Percentiles rank a stretch among this genome's conserved stretches.
Evolutionary conservation across 2,797 vertebrate genomes (phyloP).

Genomic region (Xenentodon cancila): DNA sequence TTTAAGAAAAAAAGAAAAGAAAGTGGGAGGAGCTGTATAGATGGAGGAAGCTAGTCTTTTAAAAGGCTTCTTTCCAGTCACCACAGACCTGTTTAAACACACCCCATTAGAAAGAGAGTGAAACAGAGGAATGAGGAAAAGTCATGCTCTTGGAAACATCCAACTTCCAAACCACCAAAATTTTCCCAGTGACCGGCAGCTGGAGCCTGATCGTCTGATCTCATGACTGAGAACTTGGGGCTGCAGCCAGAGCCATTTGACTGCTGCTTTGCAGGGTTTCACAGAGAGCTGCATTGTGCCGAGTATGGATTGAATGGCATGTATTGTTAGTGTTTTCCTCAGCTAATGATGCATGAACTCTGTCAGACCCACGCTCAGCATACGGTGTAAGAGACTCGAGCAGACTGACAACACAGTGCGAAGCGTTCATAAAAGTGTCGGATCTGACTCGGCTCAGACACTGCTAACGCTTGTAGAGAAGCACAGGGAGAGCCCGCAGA

Average conservation of each 20-base stretch:
- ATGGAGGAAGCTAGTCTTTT: constrained; percentile 35
- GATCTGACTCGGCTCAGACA: constrained; percentile 8
- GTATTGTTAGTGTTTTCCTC: constrained; percentile 64
- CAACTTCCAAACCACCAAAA: constrained; percentile 18
- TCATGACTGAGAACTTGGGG: constrained; percentile 27
- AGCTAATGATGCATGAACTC: constrained; percentile 53
- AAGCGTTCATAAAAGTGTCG: constrained; percentile 36
- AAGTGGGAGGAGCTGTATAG: constrained; percentile 14
- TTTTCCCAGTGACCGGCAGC: constrained; percentile 17
- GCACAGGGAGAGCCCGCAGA: background rate
- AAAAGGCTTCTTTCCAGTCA: constrained; percentile 41
- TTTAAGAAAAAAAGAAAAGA: constrained; percentile 26
- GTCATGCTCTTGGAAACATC: background rate
- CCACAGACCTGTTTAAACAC: constrained; percentile 55
- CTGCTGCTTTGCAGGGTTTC: constrained; percentile 26
- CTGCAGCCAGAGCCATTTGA: constrained; percentile 30
- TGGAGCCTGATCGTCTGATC: constrained; percentile 21
- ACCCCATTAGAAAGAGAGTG: constrained; percentile 20
- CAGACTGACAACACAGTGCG: constrained; percentile 46
- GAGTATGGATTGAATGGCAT: constrained; percentile 60
- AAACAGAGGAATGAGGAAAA: constrained; percentile 14
- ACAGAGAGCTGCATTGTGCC: constrained; percentile 68
- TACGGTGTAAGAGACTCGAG: constrained; percentile 56
- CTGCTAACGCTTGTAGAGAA: constrained; percentile 25
- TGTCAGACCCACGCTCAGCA: constrained; percentile 48